Evolutionary conservation across 2,888 invertebrate species (phyloP), one percentile per base, ranked within the genome.

Genomic region (Icerya purchasi): DNA sequence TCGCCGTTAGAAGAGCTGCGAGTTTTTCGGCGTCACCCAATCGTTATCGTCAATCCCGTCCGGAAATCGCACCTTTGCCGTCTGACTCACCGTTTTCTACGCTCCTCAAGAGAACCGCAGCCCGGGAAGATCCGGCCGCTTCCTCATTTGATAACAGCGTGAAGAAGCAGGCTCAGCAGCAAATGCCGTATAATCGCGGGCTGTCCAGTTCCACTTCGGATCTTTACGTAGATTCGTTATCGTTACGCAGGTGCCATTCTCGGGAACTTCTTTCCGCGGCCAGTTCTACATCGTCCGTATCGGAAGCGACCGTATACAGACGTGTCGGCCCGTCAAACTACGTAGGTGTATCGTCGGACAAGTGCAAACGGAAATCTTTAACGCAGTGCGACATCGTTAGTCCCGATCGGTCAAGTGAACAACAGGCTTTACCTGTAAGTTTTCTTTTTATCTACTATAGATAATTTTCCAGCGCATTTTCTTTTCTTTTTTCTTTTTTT

Each of bases 1-100:
- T 63, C 21, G 63, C 63, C 49, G 60, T 62, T 14, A 60, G 62
- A 14, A 50, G 63, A 14, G 63, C 63, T 14, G 61, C 63, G 19
- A 63, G 63, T 19, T 63, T 63, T 50, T 63, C 63, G 22, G 54
- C 62, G 5, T 62, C 52, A 50, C 8, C 20, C 21, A 1, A 51
- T 49, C 55, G 61, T 52, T 14, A 22, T 36, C 20, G 61, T 53
- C 22, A 22, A 54, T n/a, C 10, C 51, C 21, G 24, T 57, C 54
- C 53, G 54, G 49, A 56, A 25, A 21, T 25, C 53, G 10, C n/a
- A 2, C n/a, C 25, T 21, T 10, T 21, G 53, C n/a, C 52, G 49
- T 22, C 59, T 55, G 22, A 59, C 54, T 55, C 59, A 56, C 2
- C 23, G 59, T 52, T 25, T 22, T 10, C 61, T 52, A 1, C 53